A percentile compares a stretch with the other conserved stretches of the same genome.
Conservation (phyloP, 2,888 invertebrate genomes). For the Dryobotodes eremita region DNA sequence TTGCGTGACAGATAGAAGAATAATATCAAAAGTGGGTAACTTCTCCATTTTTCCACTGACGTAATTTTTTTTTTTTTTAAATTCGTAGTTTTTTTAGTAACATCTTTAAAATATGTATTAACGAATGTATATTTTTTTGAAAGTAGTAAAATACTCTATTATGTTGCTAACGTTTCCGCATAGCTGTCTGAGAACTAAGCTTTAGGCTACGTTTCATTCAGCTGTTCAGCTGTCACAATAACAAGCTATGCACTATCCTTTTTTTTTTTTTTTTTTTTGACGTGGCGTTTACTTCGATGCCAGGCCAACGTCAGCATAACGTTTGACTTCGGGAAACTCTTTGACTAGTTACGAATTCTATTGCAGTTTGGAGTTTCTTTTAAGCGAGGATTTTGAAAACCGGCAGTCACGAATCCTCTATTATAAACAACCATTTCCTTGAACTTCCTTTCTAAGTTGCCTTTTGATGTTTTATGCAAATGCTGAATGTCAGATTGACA, state of each 20-base stretch:
- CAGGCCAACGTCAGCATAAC: conserved; percentile 5
- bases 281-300: conserved; percentile 22
- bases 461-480: conserved; percentile 25
- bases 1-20: too few species aligned
- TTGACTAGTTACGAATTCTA: conserved; percentile 8
- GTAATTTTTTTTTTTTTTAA: too few species aligned
- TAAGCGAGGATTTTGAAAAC: conserved; percentile 6
- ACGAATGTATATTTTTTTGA: too few species aligned
- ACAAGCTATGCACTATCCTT: conserved; percentile 26
- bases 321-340: conserved; percentile 8
- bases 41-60: too few species aligned
- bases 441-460: conserved; percentile 3
- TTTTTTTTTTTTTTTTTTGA: too few species aligned
- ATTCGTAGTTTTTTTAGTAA: too few species aligned
- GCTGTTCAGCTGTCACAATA: not conserved
- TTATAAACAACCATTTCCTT: conserved; percentile 3
- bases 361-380: conserved; percentile 32
- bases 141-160: too few species aligned
- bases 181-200: not conserved
- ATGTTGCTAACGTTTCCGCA: not conserved
- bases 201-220: not conserved
- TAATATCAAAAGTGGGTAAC: too few species aligned
- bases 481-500: not conserved
- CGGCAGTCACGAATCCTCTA: conserved; percentile 29
- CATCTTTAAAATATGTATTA: too few species aligned